Evolutionary conservation across 2,888 invertebrate species (phyloP), one percentile per base, ranked within the genome.

Genomic region (Ceramica pisi): DNA sequence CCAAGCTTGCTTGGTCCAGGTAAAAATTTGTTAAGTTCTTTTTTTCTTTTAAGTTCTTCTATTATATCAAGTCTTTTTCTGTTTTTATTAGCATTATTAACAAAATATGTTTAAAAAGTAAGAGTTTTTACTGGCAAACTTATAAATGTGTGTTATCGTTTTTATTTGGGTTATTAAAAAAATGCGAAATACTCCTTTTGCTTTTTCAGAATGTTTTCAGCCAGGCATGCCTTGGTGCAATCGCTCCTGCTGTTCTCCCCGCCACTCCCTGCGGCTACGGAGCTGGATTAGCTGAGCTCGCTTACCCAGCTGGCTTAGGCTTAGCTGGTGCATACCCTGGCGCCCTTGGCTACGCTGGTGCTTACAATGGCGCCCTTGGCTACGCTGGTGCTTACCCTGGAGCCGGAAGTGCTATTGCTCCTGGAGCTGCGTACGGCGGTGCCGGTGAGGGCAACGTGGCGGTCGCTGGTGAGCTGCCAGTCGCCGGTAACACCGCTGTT

Each of bases 381-480:
- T 67, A 56, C 51, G 51, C 55, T 19, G 23, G 26, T 12, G 60
- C 31, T 41, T 41, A 41, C n/a, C 26, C 44, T 26, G 38, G 26
- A 5, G n/a, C 35, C n/a, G 57, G 51, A 46, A 23, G 26, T 63
- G 70, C 5, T n/a, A n/a, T n/a, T n/a, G n/a, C n/a, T n/a, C n/a
- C n/a, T n/a, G n/a, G n/a, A n/a, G n/a, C 71, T 10, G 9, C 56
- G 0, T 89, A 88, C 78, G 88, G 89, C 38, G 87, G 88, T 7
- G 80, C 83, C 7, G 91, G 91, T 14, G 88, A 89, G 70, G 86
- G 85, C 53, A 86, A 83, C 66, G 82, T 86, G 50, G 84, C 70
- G 12, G 81, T 84, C 10, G 65, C 67, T 56, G 85, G 84, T 41
- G 86, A 74, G 60, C 79, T 85, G 46, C 81, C 85, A 61, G 77